Evolutionary conservation across 2,797 vertebrate genomes (phyloP), one percentile per base, ranked within the genome.

Genomic region (Capromys pilorides): DNA sequence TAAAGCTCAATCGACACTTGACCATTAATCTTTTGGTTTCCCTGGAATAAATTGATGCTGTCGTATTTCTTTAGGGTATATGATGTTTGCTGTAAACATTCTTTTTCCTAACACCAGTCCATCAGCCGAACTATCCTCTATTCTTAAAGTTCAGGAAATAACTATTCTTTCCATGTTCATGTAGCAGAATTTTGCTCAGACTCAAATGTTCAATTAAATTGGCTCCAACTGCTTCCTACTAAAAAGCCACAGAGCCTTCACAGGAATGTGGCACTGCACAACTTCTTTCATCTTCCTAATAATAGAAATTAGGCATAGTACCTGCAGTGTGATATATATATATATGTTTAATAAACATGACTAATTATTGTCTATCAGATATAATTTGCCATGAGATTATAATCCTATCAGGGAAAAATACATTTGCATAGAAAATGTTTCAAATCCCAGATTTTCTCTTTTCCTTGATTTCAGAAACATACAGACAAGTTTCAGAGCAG

Each of bases 61-160:
- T 79, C 31, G 36, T 62, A 71, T 3, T 41, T 49, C 26, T 90
- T 88, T 14, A 73, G 41, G 26, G n/a, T 31, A 64, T 45, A 61
- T 54, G 51, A 57, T 59, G 24, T 66, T 78, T 69, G 11, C 26
- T 90, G 10, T 11, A 51, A 90, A 83, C 77, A 33, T 41, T 18
- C 33, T 86, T 84, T 80, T 80, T 71, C 57, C 33, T 3, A 66
- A 10, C 31, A 28, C 28, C 13, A 61, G 1, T n/a, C 33, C 66
- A 21, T 73, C 88, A 93, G 36, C 31, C 90, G 79, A 66, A 71
- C 61, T 61, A 89, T 49, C 84, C 57, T 88, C 51, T 84, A 51
- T 10, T 13, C n/a, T 90, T 84, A 86, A 69, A 54, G 2, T 49
- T 90, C 73, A 73, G 57, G 18, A 18, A 78, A 51, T 61, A 45